Base-by-base conservation (phyloP, 2,888 invertebrate genomes). In the Carcina quercana region DNA sequence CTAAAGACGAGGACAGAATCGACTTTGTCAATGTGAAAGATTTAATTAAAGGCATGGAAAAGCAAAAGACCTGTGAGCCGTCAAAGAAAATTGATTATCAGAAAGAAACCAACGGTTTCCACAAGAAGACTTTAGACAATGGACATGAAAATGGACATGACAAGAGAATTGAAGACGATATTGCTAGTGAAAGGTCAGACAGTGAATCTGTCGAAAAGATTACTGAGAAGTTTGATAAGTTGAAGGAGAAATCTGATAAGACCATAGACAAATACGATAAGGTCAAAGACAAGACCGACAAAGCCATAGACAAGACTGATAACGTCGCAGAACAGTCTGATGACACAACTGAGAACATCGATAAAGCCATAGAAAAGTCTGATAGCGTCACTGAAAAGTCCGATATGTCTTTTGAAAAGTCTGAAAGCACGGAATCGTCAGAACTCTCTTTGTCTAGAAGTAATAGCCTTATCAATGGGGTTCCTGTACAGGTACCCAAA, bases 1-100 rank as follows among this genome's bases (percentile, higher is more conserved):
- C 57, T 0, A 78, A 69, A 63, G 78, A 86, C 37, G 83, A 85
- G 41, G 78, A 85, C 32, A 71, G 83, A 38, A 80, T 84, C 20
- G 86, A 86, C 37, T 85, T 83, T 32, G 75, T 86, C n/a, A 85
- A 86, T 35, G 88, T 88, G 11, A 86, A 86, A 60, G 87, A 88
- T 50, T 62, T 88, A 8, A 86, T 89, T 25, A 88, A 88, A 57
- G 88, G 87, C 43, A 87, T 89, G 66, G 89, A 90, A 50, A 84
- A 79, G 38, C 78, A 82, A 32, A 79, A 72, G 37, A 50, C 38
- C 1, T 56, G 63, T 17, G 58, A 58, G 7, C 34, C 41, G 13
- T 34, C 50, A 1, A 68, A 61, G 45, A 39, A 51, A 0, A 48
- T 57, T 15, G 62, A 64, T 15, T 43, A 58, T 24, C 40, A 48